Percentiles rank a stretch among this genome's conserved stretches.
Evolutionary conservation across 2,113 vertebrate species (phyloP).

Genomic region (Odontophorus gujanensis): DNA sequence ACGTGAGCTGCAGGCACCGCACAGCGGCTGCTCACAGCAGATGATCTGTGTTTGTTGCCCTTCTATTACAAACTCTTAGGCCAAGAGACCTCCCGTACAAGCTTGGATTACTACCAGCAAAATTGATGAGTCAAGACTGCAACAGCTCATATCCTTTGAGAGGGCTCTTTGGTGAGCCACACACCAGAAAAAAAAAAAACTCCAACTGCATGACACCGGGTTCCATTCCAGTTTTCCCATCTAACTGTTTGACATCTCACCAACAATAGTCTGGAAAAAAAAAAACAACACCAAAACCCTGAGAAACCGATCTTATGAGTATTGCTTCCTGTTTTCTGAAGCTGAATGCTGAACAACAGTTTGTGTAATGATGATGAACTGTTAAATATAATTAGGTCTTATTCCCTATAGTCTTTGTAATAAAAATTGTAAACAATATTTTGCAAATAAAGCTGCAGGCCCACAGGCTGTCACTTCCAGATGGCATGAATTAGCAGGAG

Average conservation of each 20-base stretch:
- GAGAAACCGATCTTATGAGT: constrained; percentile 5
- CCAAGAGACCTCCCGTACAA: background rate
- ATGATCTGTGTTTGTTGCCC: background rate
- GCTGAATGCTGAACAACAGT: constrained; percentile 21
- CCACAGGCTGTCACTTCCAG: constrained; percentile 13
- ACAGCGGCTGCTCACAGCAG: background rate
- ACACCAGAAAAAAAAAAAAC: background rate
- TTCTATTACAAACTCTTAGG: background rate
- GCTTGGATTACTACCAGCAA: background rate
- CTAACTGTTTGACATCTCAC: background rate
- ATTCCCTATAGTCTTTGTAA: constrained; percentile 19
- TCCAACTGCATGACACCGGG: background rate
- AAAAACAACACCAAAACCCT: background rate
- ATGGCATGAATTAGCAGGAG: constrained; percentile 45
- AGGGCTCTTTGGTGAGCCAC: no score
- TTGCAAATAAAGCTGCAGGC: background rate
- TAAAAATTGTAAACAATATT: constrained; percentile 43
- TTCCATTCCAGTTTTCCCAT: constrained; percentile 3
- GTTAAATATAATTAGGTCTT: constrained; percentile 44
- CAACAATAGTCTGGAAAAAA: background rate
- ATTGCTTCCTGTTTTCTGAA: constrained; percentile 53
- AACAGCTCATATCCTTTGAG: constrained; percentile 51
- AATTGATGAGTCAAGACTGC: constrained; percentile 15
- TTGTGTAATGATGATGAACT: constrained; percentile 51
- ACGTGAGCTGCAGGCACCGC: background rate